Evolutionary conservation across 2,888 invertebrate species (phyloP), one percentile per base, ranked within the genome.

Genomic region (Lochmaea crataegi): DNA sequence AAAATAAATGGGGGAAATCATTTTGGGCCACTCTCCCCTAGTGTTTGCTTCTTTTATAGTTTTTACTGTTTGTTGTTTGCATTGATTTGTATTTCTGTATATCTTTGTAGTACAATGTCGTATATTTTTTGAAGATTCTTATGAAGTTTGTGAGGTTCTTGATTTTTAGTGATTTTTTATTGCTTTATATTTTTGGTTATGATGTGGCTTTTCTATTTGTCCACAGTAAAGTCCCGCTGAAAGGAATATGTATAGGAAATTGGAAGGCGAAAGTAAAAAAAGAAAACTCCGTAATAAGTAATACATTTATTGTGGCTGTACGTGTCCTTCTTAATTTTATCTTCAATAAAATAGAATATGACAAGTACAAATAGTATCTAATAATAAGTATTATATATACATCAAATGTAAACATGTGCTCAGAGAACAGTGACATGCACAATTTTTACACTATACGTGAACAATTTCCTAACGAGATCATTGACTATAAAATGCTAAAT

Each of bases 381-480:
- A 71, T 81, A 82, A 73, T 81, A 82, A 79, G 80, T 81, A 82
- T 76, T 77, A 79, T 79, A 74, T 79, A 79, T 53, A 53, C 79
- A 81, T 78, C 75, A 79, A 78, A 78, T 76, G 72, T 77, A 79
- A 79, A 76, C 68, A 75, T 77, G 79, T 80, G 79, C 79, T 77
- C 73, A 75, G 51, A 78, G 79, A 80, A 80, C 76, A 79, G 76
- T 77, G 75, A 78, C 71, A 80, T 80, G 78, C 80, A 79, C 76
- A 75, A 68, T 77, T 78, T 77, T 76, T 79, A 79, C 79, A 78
- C 77, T 79, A 77, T 77, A 76, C 75, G 78, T 77, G 78, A 78
- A 77, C 76, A 76, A 78, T 77, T 80, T 73, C 82, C 80, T 82
- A 83, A 83, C 83, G 84, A 84, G 84, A 84, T 84, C 84, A 84